Conservation (phyloP, 1,140 invertebrate species). For the Anoplolepis gracilipes region DNA sequence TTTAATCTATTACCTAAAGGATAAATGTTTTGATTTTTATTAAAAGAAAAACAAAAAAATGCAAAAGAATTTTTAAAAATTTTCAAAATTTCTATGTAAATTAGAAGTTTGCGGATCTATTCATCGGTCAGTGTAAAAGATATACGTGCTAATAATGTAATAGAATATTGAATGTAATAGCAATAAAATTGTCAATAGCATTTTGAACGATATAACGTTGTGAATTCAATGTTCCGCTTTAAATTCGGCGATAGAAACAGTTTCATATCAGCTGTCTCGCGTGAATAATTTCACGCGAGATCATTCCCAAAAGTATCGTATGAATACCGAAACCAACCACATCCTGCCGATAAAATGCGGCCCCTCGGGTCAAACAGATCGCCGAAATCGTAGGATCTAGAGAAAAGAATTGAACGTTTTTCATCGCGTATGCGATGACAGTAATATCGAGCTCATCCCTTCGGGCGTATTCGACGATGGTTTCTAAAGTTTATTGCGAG, state of each 20-base stretch:
- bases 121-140: background rate
- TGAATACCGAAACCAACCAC: constrained; percentile 15
- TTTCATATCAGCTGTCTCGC: constrained; percentile 14
- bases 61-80: background rate
- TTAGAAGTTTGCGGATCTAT: background rate
- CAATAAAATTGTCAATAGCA: background rate
- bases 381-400: constrained; percentile 27
- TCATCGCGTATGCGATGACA: constrained; percentile 38
- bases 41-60: background rate
- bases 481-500: constrained; percentile 54
- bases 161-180: background rate
- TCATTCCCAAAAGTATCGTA: constrained; percentile 33
- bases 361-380: background rate
- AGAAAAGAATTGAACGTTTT: constrained; percentile 52
- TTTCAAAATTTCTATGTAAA: background rate
- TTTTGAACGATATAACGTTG: background rate
- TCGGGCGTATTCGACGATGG: constrained; percentile 24
- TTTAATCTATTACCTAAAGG: background rate
- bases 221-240: background rate
- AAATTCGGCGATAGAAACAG: constrained; percentile 11
- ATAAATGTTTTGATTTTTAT: background rate
- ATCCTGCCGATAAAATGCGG: constrained; percentile 5
- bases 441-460: constrained; percentile 30
- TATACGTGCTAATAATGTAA: constrained; percentile 1
- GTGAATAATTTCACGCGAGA: constrained; percentile 36